Evolutionary conservation across 2,888 invertebrate genomes (phyloP).

Genomic region (Timandra comae): DNA sequence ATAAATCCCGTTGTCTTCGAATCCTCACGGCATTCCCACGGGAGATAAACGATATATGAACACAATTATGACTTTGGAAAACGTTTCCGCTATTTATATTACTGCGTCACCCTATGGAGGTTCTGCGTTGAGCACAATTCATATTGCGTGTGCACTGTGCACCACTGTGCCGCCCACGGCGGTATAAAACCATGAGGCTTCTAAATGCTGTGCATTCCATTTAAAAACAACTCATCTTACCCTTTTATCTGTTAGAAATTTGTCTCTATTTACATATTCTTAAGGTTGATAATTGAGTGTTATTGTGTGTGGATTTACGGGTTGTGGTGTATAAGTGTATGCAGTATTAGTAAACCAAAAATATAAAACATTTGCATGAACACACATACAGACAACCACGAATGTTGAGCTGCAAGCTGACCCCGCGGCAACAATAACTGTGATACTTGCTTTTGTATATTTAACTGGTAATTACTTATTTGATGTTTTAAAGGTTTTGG

Average conservation of each 20-base stretch:
- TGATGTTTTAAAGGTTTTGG: too few relatives aligned
- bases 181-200: too few relatives aligned
- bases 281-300: too few relatives aligned
- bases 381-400: constrained; percentile 37
- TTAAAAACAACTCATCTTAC: too few relatives aligned
- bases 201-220: too few relatives aligned
- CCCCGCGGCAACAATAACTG: constrained; percentile 25
- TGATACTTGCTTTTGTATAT: constrained; percentile 8
- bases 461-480: constrained; percentile 4
- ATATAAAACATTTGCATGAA: constrained; percentile 69
- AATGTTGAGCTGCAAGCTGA: constrained; percentile 17
- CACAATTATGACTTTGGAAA: constrained; percentile 39
- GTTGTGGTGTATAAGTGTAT: too few relatives aligned
- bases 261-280: too few relatives aligned
- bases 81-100: constrained; percentile 43
- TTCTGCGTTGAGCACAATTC: constrained; percentile 52
- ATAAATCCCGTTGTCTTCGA: constrained; percentile 15
- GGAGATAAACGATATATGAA: constrained; percentile 32
- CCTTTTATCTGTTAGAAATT: too few relatives aligned
- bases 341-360: constrained; percentile 41
- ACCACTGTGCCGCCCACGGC: constrained; percentile 64
- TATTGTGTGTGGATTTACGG: too few relatives aligned
- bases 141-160: constrained; percentile 69
- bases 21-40: constrained; percentile 32
- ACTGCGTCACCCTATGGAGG: constrained; percentile 28